A percentile compares a stretch with the other conserved stretches of the same genome.
These are phyloP conservation scores for Mesorhabditis belari DNA, from an alignment of 2,888 invertebrate genomes.

Conservation along the genomic window DNA sequence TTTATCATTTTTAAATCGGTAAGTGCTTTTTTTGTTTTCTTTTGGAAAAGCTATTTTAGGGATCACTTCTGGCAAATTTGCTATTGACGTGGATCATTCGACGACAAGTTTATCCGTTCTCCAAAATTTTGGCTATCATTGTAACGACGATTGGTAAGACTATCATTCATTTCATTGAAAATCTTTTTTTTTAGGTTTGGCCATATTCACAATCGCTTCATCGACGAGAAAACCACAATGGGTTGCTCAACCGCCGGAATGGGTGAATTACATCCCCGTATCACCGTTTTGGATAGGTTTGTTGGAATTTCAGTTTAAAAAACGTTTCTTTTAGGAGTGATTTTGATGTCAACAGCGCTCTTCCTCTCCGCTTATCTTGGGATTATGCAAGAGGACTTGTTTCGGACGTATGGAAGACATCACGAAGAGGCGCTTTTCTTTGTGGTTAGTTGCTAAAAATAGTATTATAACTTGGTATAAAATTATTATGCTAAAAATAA, in stretches of 20 bases:
- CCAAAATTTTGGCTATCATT: neutral
- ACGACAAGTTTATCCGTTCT: neutral
- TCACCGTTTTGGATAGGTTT: conserved; percentile 28
- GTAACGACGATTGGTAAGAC: neutral
- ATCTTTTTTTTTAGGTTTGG: conserved; percentile 67
- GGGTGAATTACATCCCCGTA: conserved; percentile 12
- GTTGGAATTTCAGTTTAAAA: neutral
- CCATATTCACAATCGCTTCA: conserved; percentile 72
- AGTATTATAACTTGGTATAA: neutral
- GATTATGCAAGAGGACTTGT: conserved; percentile 57
- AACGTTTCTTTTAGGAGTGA: conserved; percentile 36
- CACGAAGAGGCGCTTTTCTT: conserved; percentile 46
- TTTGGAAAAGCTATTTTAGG: conserved; percentile 58
- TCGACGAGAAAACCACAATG: conserved; percentile 1
- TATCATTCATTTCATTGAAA: neutral
- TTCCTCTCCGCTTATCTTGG: conserved; percentile 76
- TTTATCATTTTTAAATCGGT: conserved; percentile 96
- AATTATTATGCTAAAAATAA: neutral
- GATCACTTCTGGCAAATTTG: conserved; percentile 92
- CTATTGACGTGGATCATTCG: conserved; percentile 83
- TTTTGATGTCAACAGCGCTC: conserved; percentile 74
- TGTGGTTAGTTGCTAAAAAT: conserved; percentile 22
- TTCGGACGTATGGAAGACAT: conserved; percentile 67
- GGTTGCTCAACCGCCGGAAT: conserved; percentile 1
- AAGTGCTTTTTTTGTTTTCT: conserved; percentile 53